phyloP scores from a whole-genome alignment of 2,797 vertebrate species.

The Mionectes olivaceus region DNA sequence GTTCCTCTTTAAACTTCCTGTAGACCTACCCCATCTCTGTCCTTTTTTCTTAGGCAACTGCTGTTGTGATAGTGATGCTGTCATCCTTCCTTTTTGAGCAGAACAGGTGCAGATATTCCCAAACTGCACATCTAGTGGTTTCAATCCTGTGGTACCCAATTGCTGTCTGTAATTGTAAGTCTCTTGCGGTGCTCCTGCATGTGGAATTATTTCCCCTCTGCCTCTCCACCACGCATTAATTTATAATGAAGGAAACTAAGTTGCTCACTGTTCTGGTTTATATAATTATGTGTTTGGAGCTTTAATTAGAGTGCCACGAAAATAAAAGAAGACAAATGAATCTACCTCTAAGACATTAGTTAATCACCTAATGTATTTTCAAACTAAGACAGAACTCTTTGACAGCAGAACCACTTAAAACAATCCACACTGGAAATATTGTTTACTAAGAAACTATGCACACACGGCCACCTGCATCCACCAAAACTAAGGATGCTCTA shows the following conservation, averaged over 20 bases:
- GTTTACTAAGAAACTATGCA: slow-evolving; percentile 48
- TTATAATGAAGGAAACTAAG: slow-evolving; percentile 12
- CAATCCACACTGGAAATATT: slow-evolving; percentile 28
- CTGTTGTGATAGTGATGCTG: neutral
- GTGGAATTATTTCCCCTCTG: neutral
- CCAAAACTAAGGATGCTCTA: slow-evolving; percentile 40
- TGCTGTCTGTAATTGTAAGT: neutral
- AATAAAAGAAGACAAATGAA: slow-evolving; percentile 51
- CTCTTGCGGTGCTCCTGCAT: neutral
- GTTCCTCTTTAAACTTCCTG: neutral
- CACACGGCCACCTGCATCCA: slow-evolving; percentile 45
- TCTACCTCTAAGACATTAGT: slow-evolving; percentile 53
- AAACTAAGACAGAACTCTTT: slow-evolving; percentile 59
- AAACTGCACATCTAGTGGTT: neutral
- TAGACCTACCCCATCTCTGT: neutral
- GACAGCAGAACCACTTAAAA: slow-evolving; percentile 58
- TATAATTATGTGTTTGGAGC: slow-evolving; percentile 24
- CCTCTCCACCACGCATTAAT: neutral
- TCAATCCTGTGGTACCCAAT: neutral
- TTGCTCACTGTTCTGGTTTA: slow-evolving; percentile 37
- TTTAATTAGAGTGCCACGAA: slow-evolving; percentile 39
- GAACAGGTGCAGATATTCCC: neutral
- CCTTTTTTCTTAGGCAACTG: neutral
- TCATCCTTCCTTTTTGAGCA: neutral
- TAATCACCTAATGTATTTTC: slow-evolving; percentile 58